Evolutionary conservation across 2,113 vertebrate genomes (phyloP).

Genomic region (Microcebus jonahi): DNA sequence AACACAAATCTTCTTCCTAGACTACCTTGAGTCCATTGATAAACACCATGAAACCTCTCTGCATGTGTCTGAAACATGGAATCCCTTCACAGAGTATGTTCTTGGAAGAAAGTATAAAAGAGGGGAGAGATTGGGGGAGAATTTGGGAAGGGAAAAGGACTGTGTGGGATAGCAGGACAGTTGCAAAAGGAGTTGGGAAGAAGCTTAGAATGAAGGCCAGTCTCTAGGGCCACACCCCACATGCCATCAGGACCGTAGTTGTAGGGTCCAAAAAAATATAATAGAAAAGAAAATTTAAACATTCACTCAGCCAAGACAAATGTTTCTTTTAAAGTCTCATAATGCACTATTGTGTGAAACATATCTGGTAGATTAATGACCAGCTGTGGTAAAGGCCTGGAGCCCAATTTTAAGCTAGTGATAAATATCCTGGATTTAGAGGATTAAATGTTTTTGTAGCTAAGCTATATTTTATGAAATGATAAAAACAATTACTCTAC

Average conservation of each 20-base stretch:
- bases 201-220: neutral
- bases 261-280: neutral
- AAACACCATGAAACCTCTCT: neutral
- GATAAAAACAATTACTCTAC: constrained; percentile 70
- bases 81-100: neutral
- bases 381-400: constrained; percentile 52
- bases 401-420: constrained; percentile 70
- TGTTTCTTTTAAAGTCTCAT: constrained; percentile 66
- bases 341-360: constrained; percentile 46
- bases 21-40: neutral
- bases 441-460: constrained; percentile 74
- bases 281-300: constrained; percentile 14
- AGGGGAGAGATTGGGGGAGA: accelerated
- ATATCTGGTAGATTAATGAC: constrained; percentile 75
- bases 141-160: neutral
- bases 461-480: constrained; percentile 68
- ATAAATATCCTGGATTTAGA: constrained; percentile 74
- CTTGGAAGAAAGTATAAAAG: neutral
- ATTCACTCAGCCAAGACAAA: constrained; percentile 52
- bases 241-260: neutral
- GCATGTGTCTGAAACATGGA: neutral
- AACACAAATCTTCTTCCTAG: neutral
- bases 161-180: neutral
- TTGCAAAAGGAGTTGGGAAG: neutral
- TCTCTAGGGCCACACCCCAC: neutral